Conservation (phyloP, 2,888 invertebrate species). For the Melanostoma mellinum region DNA sequence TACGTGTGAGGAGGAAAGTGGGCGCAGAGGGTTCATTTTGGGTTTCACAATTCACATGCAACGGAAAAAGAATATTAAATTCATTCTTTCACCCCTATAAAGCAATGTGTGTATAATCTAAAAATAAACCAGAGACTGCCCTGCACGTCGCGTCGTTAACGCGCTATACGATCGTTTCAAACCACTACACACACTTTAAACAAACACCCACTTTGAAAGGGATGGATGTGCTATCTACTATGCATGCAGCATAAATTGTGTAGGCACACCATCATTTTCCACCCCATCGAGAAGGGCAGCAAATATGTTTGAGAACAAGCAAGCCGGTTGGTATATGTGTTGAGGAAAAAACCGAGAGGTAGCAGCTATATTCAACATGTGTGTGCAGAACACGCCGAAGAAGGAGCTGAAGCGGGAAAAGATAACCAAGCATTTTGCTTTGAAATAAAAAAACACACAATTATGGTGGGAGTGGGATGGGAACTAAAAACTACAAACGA, state of each 20-base stretch:
- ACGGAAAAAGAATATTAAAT: constrained; percentile 26
- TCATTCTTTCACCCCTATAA: constrained; percentile 50
- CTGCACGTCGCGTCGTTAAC: constrained; percentile 3
- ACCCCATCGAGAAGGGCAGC: constrained; percentile 58
- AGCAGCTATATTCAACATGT: constrained; percentile 56
- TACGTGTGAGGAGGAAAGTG: constrained; percentile 21
- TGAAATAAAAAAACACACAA: constrained; percentile 25
- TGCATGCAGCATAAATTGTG: constrained; percentile 1
- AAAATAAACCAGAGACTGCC: constrained; percentile 43
- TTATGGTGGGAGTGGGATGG: constrained; percentile 37
- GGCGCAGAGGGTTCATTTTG: constrained; percentile 19
- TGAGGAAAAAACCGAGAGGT: constrained; percentile 1
- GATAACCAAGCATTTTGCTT: constrained; percentile 45
- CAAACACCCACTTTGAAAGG: constrained; percentile 49
- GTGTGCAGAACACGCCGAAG: constrained; percentile 44
- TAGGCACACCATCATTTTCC: constrained; percentile 27
- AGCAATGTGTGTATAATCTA: constrained; percentile 42
- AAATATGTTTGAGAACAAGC: not conserved
- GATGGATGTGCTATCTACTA: constrained; percentile 34
- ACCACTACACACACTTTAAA: constrained; percentile 29
- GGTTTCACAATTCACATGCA: constrained; percentile 7
- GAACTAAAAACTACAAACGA: constrained; percentile 7
- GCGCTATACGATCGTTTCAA: constrained; percentile 39
- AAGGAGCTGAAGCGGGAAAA: constrained; percentile 37
- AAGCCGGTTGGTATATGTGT: not conserved